Base-by-base conservation (phyloP, 2,113 vertebrate genomes). In the Chaetorhynchus papuensis region DNA sequence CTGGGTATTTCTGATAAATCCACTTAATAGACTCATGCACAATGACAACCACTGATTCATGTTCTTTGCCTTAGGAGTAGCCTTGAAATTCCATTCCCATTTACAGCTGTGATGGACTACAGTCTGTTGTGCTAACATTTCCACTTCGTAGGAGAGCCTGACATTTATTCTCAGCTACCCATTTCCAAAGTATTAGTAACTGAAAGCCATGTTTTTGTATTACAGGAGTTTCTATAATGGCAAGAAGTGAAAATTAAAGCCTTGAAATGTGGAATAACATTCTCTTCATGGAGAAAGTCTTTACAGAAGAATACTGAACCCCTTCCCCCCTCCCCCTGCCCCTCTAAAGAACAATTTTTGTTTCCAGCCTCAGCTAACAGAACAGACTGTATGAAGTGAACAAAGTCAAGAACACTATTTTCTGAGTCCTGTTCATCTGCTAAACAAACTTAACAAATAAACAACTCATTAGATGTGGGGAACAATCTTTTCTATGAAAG, bases 111-210 rank as follows among this genome's bases (percentile, higher is more conserved):
- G 52, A 56, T 42, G 39, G 27, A 60, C 64, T 52, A 45, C 28
- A 66, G 23, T 26, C 42, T 59, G 49, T 63, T 59, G 22, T 64
- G 49, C 47, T 81, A 91, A 61, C 11, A 69, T 68, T 92, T 84
- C 44, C n/a, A 64, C 10, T 66, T 66, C 57, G 59, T 8, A 75
- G 44, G 35, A 86, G 6, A 66, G 70, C 52, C 52, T 72, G 61
- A 50, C 39, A 27, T 76, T 91, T 56, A 70, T 83, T 94, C 57
- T 82, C 35, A 79, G 42, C 41, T 72, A 61, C 11, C 9, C 52
- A 41, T 78, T 94, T 93, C n/a, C 33, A 35, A 71, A 82, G 31
- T 65, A 89, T 79, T 94, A 81, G 47, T 90, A 87, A 87, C 14
- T 33, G 45, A 81, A 81, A 90, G 18, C 23, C 9, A 50, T 42